Base-by-base conservation (phyloP, 2,113 vertebrate genomes). In the Sapayoa aenigma region DNA sequence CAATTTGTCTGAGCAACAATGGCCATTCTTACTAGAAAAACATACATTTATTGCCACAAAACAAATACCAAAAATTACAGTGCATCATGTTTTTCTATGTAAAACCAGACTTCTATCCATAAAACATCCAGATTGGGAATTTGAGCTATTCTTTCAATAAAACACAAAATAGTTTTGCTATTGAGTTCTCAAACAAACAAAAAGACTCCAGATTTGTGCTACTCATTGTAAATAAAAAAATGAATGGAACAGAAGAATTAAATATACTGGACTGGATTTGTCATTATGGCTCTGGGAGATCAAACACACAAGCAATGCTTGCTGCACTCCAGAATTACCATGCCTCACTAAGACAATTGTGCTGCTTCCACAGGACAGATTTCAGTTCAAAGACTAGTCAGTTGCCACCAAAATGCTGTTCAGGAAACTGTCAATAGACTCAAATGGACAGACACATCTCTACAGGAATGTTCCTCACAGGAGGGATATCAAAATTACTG, bases 1-100 rank as follows among this genome's bases (percentile, higher is more conserved):
- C 22, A 78, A 62, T 14, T 9, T 41, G 41, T 58, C 33, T 0
- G 0, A 80, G 13, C 23, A 89, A 31, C 13, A 47, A 12, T 1
- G 6, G 11, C 27, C 13, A 3, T 19, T 87, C 59, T 91, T 30
- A 33, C n/a, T 47, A 69, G 11, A 12, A 13, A 93, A 92, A 80
- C 23, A 56, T 9, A 21, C 3, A 55, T 31, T 69, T 89, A 77
- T 41, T 47, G n/a, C 10, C 37, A 80, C 21, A 52, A 80, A 91
- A 59, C 15, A 90, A 15, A 83, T 28, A 60, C 2, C 24, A 68
- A 23, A 50, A 91, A 84, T 63, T 13, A 56, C 4, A 58, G 25
- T 5, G 5, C 6, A 44, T 31, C 24, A 11, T 3, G 18, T 37
- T 59, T 69, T 53, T 60, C 44, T 46, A 67, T 5, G 58, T 7